Evolutionary conservation across 2,888 invertebrate genomes (phyloP), one percentile per base, ranked within the genome.

Genomic region (Dione juno): DNA sequence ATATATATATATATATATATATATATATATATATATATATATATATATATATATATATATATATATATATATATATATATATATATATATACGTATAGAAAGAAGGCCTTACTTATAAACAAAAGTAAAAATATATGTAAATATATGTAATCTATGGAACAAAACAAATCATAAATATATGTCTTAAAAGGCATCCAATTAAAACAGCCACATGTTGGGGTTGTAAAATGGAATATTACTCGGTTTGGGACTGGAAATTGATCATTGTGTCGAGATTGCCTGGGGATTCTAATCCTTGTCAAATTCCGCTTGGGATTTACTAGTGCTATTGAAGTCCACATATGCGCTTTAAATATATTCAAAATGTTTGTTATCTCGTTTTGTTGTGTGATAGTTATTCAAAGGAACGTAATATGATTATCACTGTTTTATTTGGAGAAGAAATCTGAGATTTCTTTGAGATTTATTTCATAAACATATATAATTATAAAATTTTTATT

Each of bases 221-320:
- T 83, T 79, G 80, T 81, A 81, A 83, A 85, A 85, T 82, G 84
- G 81, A 84, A 86, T 87, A 87, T 88, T 87, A 88, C 87, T 86
- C 82, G 83, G 83, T 86, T 86, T 85, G 82, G 85, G 80, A 81
- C 81, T 86, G 81, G 85, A 86, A 88, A 89, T 88, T 88, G 85
- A 88, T 90, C 86, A 85, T 82, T 81, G 79, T 81, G 82, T 80
- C 76, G 78, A 78, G 82, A 84, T 75, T 84, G 67, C 66, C 68
- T 65, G 76, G 87, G 88, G 88, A 85, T 80, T 83, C 78, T 78
- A 80, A 81, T 82, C 82, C 83, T 83, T 84, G 84, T 85, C 84
- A 83, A 83, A 83, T 83, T 85, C 82, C 76, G 77, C 78, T 71
- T 71, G 74, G 74, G 73, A 74, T 66, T 71, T 66, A 64, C 64